Evolutionary conservation across 1,140 invertebrate species (phyloP), one percentile per base, ranked within the genome.

Genomic region (Drosophila ercepeae): DNA sequence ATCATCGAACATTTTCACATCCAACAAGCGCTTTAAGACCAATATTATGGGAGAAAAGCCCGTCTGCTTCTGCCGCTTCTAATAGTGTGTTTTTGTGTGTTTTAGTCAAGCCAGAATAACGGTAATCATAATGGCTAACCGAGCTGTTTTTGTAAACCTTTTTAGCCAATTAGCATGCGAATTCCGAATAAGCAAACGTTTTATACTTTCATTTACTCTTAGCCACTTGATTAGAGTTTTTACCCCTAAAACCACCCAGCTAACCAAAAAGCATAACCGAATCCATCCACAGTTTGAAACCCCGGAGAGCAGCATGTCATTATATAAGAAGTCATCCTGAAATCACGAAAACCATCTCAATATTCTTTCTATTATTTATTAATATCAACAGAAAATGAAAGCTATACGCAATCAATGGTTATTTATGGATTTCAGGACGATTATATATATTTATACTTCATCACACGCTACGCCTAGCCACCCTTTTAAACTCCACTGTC

Each of bases 101-200:
- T 58, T 84, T 83, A 78, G 75, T 71, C 79, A 84, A 67, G 60
- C 74, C 25, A 55, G 41, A 70, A 49, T 64, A 81, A 88, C 60
- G 81, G 81, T 86, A 86, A 86, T 53, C 76, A 86, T 73, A 68
- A 60, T 58, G 60, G 76, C 67, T 67, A 65, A 44, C 18, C 57
- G 34, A 72, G 53, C 34, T 76, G 29, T 46, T 86, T 76, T 69
- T 73, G 21, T 75, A 69, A 32, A 81, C 54, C 54, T 63, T 53
- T 34, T 69, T 86, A 86, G 68, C 44, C 42, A 79, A 39, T 50
- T 32, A 32, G 81, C 81, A 81, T 88, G 75, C 46, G 18, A 61
- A 49, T 41, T 44, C 49, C 21, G 25, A 58, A 52, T 29, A 51
- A 36, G 13, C 44, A 64, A 74, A 36, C 16, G 39, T 73, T 73